phyloP scores from a whole-genome alignment of 2,113 vertebrate genomes.

The Notarius quadriscutis region DNA sequence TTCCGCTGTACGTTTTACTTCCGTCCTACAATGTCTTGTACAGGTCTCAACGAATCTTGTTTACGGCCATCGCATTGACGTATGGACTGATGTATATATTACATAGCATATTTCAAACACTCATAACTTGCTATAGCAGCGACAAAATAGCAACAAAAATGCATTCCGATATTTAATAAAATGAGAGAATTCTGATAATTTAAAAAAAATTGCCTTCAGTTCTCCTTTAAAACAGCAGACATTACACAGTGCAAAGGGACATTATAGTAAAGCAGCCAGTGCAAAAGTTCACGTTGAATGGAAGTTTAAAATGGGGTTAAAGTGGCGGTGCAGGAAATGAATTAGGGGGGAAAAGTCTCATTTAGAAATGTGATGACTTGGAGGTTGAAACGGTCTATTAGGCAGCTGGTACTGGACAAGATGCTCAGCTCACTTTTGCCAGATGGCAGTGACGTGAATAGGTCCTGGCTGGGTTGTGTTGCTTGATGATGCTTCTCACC shows the following conservation, averaged over 20 bases:
- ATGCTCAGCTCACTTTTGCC: neutral
- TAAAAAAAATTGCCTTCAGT: too few relatives aligned
- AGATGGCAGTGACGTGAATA: constrained; percentile 23
- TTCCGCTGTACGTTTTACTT: too few relatives aligned
- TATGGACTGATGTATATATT: too few relatives aligned
- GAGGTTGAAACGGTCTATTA: constrained; percentile 3
- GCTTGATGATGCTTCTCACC: neutral
- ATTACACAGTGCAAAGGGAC: neutral
- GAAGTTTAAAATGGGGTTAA: neutral
- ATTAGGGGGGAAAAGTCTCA: neutral
- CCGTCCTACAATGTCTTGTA: too few relatives aligned
- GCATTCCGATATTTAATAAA: too few relatives aligned
- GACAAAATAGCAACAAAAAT: too few relatives aligned
- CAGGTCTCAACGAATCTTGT: too few relatives aligned
- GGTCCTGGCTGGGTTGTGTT: constrained; percentile 11
- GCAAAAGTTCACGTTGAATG: neutral
- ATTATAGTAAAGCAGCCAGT: neutral
- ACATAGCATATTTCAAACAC: too few relatives aligned
- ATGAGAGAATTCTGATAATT: too few relatives aligned
- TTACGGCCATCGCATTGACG: too few relatives aligned
- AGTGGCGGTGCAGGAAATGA: neutral
- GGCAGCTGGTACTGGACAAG: constrained; percentile 13
- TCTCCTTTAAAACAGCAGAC: neutral
- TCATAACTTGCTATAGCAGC: too few relatives aligned
- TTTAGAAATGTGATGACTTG: constrained; percentile 14